Percentiles rank a stretch among this genome's conserved stretches.
These are phyloP conservation scores for Amphiprion ocellaris DNA, from an alignment of 2,113 vertebrate genomes.

Conservation along the genomic window DNA sequence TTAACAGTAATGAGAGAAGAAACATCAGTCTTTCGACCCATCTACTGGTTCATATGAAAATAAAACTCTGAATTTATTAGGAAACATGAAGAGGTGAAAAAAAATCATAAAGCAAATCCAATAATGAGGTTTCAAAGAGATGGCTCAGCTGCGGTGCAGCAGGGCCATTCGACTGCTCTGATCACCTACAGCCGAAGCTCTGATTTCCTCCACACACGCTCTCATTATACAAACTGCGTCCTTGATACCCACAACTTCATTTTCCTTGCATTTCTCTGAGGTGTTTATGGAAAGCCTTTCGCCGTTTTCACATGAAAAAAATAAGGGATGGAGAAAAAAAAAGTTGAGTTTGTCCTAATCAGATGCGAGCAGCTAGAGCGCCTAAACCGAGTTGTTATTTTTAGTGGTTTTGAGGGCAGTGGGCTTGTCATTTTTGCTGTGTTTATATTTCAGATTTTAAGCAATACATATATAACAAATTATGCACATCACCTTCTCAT, in stretches of 20 bases:
- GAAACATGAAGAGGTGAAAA: slow-evolving; percentile 38
- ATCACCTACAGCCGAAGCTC: slow-evolving; percentile 34
- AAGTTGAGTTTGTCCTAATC: slow-evolving; percentile 73
- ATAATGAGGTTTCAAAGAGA: slow-evolving; percentile 50
- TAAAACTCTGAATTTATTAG: slow-evolving; percentile 45
- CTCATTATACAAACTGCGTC: slow-evolving; percentile 60
- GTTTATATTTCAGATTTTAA: slow-evolving; percentile 80
- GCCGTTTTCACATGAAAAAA: slow-evolving; percentile 59
- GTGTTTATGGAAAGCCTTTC: slow-evolving; percentile 79
- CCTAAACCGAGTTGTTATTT: slow-evolving; percentile 78
- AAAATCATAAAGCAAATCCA: slow-evolving; percentile 56
- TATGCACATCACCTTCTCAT: slow-evolving; percentile 83
- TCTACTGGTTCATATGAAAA: slow-evolving; percentile 45
- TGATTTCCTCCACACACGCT: slow-evolving; percentile 46
- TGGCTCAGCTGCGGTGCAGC: slow-evolving; percentile 33
- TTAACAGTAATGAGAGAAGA: slow-evolving; percentile 21
- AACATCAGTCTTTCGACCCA: slow-evolving; percentile 28
- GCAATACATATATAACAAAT: slow-evolving; percentile 84
- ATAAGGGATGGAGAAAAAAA: slow-evolving; percentile 40
- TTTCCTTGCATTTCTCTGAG: slow-evolving; percentile 67
- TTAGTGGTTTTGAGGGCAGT: slow-evolving; percentile 74
- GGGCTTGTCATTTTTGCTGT: slow-evolving; percentile 71
- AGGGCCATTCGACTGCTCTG: slow-evolving; percentile 20
- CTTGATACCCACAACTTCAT: slow-evolving; percentile 63
- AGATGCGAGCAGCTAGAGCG: slow-evolving; percentile 69